Evolutionary conservation across 1,140 invertebrate genomes (phyloP).

Genomic region (Frieseomelitta varia): DNA sequence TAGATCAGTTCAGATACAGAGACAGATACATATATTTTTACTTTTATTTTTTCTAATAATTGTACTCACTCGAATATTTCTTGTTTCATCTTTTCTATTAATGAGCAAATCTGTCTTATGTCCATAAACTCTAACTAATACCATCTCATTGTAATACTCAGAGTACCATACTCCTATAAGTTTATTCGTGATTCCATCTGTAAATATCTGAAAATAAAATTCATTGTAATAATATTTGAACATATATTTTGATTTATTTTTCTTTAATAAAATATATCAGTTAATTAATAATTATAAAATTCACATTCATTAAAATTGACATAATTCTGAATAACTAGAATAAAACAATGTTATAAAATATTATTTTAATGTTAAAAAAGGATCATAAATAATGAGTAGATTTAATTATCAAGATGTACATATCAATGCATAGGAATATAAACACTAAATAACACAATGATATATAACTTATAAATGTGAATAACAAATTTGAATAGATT

Average conservation of each 20-base stretch:
- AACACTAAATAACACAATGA: not conserved
- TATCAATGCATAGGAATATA: not conserved
- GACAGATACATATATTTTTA: conserved; percentile 13
- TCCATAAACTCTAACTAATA: conserved; percentile 96
- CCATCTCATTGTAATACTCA: conserved; percentile 85
- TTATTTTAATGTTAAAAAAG: not conserved
- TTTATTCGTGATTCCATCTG: conserved; percentile 97
- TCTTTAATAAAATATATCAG: not conserved
- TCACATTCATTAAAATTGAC: not conserved
- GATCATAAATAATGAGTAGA: not conserved
- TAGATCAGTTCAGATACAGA: conserved; percentile 13
- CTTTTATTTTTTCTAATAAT: not conserved
- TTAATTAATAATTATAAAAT: not conserved
- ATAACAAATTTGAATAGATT: not conserved
- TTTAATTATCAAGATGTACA: conserved; percentile 4
- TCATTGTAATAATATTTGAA: not conserved
- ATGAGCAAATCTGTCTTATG: conserved; percentile 96
- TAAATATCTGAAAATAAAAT: conserved; percentile 88
- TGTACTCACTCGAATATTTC: conserved; percentile 85
- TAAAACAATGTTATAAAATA: not conserved
- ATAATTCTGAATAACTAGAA: not conserved
- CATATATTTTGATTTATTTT: not conserved
- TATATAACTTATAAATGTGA: not conserved
- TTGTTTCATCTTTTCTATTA: conserved; percentile 92
- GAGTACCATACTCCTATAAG: conserved; percentile 89